A percentile compares a stretch with the other conserved stretches of the same genome.
Conservation (phyloP, 2,113 vertebrate genomes). For the Pseudorhombus dupliciocellatus region DNA sequence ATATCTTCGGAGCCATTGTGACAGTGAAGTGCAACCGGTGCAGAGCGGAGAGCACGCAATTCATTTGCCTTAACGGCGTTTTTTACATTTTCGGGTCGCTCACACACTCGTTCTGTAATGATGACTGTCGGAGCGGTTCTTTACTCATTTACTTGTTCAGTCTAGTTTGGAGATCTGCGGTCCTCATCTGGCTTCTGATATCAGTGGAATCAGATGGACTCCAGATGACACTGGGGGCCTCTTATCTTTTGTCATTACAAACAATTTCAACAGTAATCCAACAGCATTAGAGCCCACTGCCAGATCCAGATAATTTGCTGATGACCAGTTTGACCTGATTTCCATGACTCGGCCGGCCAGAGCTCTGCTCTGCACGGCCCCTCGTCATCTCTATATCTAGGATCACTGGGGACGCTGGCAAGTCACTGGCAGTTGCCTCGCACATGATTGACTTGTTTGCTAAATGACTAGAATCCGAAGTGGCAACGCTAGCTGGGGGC, state of each 20-base stretch:
- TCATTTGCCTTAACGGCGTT: background rate
- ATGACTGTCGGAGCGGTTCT: background rate
- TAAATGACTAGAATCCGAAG: conserved; percentile 71
- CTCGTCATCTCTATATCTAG: conserved; percentile 41
- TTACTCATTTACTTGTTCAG: conserved; percentile 10
- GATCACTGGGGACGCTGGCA: conserved; percentile 53
- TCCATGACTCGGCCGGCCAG: conserved; percentile 47
- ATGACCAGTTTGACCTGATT: conserved; percentile 73
- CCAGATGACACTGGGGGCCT: conserved; percentile 7
- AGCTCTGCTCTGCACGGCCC: conserved; percentile 45
- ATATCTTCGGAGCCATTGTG: conserved; percentile 25
- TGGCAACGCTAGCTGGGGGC: conserved; percentile 65
- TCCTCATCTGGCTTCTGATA: background rate
- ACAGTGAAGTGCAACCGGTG: background rate
- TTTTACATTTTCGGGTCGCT: conserved; percentile 16
- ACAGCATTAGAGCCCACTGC: conserved; percentile 41
- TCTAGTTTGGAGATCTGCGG: conserved; percentile 3
- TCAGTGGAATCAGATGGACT: conserved; percentile 30
- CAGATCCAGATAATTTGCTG: conserved; percentile 58
- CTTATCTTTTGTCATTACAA: conserved; percentile 33
- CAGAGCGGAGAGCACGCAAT: background rate
- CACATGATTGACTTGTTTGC: conserved; percentile 76
- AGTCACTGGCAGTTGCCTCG: conserved; percentile 65
- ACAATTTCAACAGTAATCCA: conserved; percentile 32
- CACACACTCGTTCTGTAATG: conserved; percentile 15